Evolutionary conservation across 1,140 invertebrate genomes (phyloP).

Genomic region (Saxidomus purpurata): DNA sequence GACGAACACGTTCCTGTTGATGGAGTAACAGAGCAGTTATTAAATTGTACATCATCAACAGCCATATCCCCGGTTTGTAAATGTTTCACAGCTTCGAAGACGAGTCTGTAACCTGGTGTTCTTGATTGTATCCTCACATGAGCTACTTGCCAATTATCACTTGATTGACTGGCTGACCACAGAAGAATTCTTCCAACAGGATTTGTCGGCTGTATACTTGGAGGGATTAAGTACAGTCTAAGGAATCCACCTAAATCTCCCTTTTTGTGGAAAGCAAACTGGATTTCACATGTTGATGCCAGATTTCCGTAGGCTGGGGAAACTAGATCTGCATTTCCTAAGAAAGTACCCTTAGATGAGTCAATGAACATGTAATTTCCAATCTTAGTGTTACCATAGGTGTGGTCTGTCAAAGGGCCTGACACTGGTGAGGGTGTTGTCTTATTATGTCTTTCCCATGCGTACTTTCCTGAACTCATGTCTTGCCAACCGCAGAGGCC

Average conservation of each 20-base stretch:
- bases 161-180: conserved; percentile 73
- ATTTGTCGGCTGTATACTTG: conserved; percentile 67
- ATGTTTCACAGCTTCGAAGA: conserved; percentile 75
- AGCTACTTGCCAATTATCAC: conserved; percentile 78
- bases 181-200: conserved; percentile 59
- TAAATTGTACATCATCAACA: conserved; percentile 83
- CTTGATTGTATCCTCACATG: conserved; percentile 72
- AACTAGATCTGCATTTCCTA: conserved; percentile 72
- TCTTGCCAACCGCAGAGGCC: conserved; percentile 82
- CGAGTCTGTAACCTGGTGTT: conserved; percentile 70
- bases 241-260: conserved; percentile 66
- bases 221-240: conserved; percentile 72
- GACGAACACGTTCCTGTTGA: conserved; percentile 47
- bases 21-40: conserved; percentile 73
- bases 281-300: conserved; percentile 68
- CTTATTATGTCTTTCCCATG: conserved; percentile 81
- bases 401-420: conserved; percentile 82
- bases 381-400: conserved; percentile 64
- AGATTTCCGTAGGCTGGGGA: conserved; percentile 72
- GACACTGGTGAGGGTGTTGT: conserved; percentile 72
- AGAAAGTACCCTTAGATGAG: conserved; percentile 73
- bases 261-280: conserved; percentile 78
- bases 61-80: conserved; percentile 78
- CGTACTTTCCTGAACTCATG: conserved; percentile 75
- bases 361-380: conserved; percentile 83